Conservation (phyloP, 2,888 invertebrate species). For the Clanis bilineata region DNA sequence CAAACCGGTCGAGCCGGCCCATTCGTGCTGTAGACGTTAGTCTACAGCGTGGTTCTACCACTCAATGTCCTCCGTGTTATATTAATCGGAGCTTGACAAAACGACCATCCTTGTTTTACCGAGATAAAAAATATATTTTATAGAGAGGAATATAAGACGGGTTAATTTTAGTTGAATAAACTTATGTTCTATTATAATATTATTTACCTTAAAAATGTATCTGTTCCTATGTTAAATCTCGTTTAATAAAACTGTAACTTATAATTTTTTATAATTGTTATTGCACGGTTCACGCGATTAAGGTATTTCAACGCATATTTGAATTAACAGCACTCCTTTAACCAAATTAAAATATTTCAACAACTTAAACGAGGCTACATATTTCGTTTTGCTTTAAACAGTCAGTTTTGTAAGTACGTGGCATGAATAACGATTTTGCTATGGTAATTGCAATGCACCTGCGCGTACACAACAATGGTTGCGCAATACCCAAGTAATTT, state of each 20-base stretch:
- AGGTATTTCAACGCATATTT: not conserved
- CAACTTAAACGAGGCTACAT: slow-evolving; percentile 11
- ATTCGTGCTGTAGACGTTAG: too few species aligned
- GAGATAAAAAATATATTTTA: too few species aligned
- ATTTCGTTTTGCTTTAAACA: slow-evolving; percentile 26
- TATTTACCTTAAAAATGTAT: too few species aligned
- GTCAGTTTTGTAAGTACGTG: slow-evolving; percentile 25
- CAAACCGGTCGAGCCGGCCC: too few species aligned
- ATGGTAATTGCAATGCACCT: slow-evolving; percentile 33
- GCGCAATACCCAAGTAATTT: slow-evolving; percentile 11
- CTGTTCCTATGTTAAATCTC: too few species aligned
- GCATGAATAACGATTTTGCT: slow-evolving; percentile 27
- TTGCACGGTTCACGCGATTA: not conserved
- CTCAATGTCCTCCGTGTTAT: too few species aligned
- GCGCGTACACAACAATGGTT: slow-evolving; percentile 19
- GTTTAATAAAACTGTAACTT: not conserved
- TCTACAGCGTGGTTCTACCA: too few species aligned
- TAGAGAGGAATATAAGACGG: too few species aligned
- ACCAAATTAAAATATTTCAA: slow-evolving; percentile 14
- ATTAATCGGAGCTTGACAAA: too few species aligned
- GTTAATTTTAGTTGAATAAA: too few species aligned
- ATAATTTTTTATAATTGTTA: not conserved
- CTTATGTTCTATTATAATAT: too few species aligned
- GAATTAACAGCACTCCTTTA: slow-evolving; percentile 11
- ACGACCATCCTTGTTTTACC: too few species aligned